Evolutionary conservation across 2,888 invertebrate species (phyloP), one percentile per base, ranked within the genome.

Genomic region (Oithona nana): DNA sequence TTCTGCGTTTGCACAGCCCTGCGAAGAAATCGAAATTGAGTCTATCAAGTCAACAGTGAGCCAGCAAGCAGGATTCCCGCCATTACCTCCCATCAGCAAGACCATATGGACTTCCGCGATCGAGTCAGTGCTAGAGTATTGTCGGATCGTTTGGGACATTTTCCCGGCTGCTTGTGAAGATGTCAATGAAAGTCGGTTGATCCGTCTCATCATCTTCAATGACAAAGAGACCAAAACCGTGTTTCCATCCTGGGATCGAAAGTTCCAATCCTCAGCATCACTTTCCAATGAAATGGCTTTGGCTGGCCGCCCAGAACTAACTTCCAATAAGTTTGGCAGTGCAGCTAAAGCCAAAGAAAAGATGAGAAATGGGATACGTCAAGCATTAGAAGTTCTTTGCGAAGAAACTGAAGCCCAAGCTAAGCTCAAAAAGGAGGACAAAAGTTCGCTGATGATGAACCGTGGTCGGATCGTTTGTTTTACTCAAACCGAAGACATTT

Each of bases 81-180:
- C 83, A 1, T 76, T 88, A 52, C 83, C 85, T 4, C 87, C 90
- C 1, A 84, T 95, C 65, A 83, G 83, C 65, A 97, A 97, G 74
- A 86, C 89, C 0, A 73, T 97, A 61, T 98, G 97, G 97, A 95
- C 94, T 0, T 92, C 88, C 70, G 86, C 88, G 67, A 88, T 95
- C 0, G 97, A 97, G 77, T 86, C 90, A 1, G 85, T 90, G 0
- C 81, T 95, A 64, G 98, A 98, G 74, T 97, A 95, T 71, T 90
- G 93, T 69, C 81, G 97, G 66, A 66, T 98, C 68, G 88, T 93
- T 0, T 93, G 90, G 87, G 97, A 98, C 74, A 77, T 97, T n/a
- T 95, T 90, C 76, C 92, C 94, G 0, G 80, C 81, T 64, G 86
- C 85, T 64, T 88, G 90, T 16, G 39, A 39, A 39, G 39, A 39